A percentile compares a stretch with the other conserved stretches of the same genome.
These are phyloP conservation scores for Stratiomys singularior DNA, from an alignment of 2,888 invertebrate genomes.

Conservation along the genomic window DNA sequence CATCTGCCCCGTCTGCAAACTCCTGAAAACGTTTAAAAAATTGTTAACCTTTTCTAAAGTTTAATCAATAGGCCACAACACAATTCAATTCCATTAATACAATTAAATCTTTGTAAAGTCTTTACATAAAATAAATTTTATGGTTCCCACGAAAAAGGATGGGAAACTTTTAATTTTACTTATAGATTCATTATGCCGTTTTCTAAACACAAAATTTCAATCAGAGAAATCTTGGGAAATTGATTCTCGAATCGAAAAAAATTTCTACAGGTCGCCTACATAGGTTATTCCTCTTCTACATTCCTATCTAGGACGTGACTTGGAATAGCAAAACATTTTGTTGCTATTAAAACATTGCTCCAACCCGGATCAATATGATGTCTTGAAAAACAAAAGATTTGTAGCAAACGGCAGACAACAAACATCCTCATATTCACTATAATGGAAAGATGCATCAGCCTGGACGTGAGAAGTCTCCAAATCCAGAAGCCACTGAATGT, in stretches of 20 bases:
- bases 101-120: background rate
- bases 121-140: background rate
- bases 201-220: background rate
- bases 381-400: slow-evolving; percentile 37
- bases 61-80: too few relatives aligned
- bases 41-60: too few relatives aligned
- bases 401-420: slow-evolving; percentile 50
- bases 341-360: background rate
- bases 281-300: background rate
- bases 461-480: slow-evolving; percentile 15
- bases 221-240: background rate
- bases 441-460: background rate
- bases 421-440: slow-evolving; percentile 45
- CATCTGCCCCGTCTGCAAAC: too few relatives aligned
- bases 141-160: background rate
- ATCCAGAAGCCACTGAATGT: slow-evolving; percentile 44
- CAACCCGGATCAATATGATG: slow-evolving; percentile 8
- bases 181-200: background rate
- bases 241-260: background rate
- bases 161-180: background rate
- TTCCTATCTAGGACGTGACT: background rate
- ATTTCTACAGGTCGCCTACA: background rate
- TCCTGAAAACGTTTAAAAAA: too few relatives aligned
- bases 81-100: too few relatives aligned
- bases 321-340: background rate